A percentile compares a stretch with the other conserved stretches of the same genome.
phyloP scores from a whole-genome alignment of 1,140 invertebrate species.

The Cydia strobilella region DNA sequence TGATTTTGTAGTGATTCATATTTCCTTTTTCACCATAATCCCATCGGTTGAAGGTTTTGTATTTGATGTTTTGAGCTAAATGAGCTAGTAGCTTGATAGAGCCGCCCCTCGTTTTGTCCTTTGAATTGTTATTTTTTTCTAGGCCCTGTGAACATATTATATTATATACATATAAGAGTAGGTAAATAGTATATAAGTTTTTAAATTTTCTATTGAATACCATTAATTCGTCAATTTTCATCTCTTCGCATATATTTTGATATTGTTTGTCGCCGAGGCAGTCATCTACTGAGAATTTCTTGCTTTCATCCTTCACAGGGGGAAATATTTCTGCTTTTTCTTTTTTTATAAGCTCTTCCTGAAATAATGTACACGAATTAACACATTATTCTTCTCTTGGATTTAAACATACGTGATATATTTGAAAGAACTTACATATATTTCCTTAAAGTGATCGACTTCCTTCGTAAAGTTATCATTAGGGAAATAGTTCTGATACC shows the following conservation, averaged over 20 bases:
- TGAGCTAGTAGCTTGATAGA: slow-evolving; percentile 8
- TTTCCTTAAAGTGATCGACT: background rate
- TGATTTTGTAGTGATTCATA: background rate
- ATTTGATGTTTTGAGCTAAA: slow-evolving; percentile 21
- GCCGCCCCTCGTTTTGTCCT: background rate
- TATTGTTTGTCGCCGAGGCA: background rate
- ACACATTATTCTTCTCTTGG: background rate
- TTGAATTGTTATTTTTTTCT: background rate
- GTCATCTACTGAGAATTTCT: background rate
- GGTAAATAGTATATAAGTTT: background rate
- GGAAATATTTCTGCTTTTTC: slow-evolving; percentile 8
- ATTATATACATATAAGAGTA: background rate
- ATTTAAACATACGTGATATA: background rate
- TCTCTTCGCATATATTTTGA: slow-evolving; percentile 3
- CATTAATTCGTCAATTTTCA: slow-evolving; percentile 14
- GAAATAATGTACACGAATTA: background rate
- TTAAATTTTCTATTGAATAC: background rate
- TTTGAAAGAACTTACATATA: background rate
- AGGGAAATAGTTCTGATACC: slow-evolving; percentile 13
- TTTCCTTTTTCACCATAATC: background rate
- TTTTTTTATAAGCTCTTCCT: background rate
- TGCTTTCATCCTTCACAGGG: background rate
- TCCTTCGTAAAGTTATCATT: background rate
- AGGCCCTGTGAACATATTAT: background rate
- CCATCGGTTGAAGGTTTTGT: slow-evolving; percentile 3